phyloP scores from a whole-genome alignment of 2,888 invertebrate species.

The Parthenolecanium corni region DNA sequence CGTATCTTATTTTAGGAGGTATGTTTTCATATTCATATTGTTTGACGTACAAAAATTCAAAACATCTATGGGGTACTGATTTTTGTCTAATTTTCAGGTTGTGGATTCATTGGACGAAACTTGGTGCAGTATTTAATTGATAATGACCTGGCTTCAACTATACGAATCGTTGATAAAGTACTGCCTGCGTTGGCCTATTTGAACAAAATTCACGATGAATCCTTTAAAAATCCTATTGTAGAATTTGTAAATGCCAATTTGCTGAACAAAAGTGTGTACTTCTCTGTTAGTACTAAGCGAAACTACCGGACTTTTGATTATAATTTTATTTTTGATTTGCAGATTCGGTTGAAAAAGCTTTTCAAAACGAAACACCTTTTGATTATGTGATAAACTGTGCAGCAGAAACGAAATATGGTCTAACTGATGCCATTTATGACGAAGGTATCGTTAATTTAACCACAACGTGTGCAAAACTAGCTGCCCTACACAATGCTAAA shows the following conservation, averaged over 20 bases:
- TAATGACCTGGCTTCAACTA: constrained; percentile 59
- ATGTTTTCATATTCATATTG: neutral
- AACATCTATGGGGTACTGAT: neutral
- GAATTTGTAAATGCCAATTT: constrained; percentile 86
- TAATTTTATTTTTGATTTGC: constrained; percentile 32
- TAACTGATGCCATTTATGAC: constrained; percentile 78
- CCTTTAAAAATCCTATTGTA: constrained; percentile 62
- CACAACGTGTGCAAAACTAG: constrained; percentile 67
- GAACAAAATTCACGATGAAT: constrained; percentile 56
- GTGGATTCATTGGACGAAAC: constrained; percentile 87
- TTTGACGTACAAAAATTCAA: neutral
- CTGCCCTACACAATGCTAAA: constrained; percentile 54
- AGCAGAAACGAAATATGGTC: constrained; percentile 77
- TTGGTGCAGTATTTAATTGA: constrained; percentile 67
- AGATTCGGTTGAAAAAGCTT: constrained; percentile 72
- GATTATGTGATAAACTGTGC: constrained; percentile 80
- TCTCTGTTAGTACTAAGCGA: neutral
- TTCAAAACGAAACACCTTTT: constrained; percentile 44
- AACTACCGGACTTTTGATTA: neutral
- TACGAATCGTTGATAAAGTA: constrained; percentile 82
- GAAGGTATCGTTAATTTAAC: constrained; percentile 79
- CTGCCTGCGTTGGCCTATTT: constrained; percentile 88
- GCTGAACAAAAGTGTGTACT: constrained; percentile 61
- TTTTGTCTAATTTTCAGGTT: constrained; percentile 48
- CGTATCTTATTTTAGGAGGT: constrained; percentile 17